Percentiles rank a stretch among this genome's conserved stretches.
Conservation (phyloP, 2,113 vertebrate genomes). For the Dendrocopos noguchii region DNA sequence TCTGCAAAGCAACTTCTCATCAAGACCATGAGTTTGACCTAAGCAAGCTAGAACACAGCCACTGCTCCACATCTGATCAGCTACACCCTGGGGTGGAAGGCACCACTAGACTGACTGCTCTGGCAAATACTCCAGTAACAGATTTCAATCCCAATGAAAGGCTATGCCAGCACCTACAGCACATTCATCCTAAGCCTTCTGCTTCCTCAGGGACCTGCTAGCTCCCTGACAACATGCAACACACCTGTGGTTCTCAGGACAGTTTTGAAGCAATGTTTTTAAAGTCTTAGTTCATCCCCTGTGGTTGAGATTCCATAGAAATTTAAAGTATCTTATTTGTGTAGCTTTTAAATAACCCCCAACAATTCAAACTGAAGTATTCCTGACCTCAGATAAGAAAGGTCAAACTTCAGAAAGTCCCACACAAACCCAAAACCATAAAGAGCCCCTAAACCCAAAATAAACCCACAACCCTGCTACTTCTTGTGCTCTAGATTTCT, state of each 20-base stretch:
- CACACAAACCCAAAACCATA: neutral
- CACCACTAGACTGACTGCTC: neutral
- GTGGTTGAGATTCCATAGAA: neutral
- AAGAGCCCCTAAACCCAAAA: neutral
- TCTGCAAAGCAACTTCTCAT: neutral
- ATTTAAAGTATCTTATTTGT: neutral
- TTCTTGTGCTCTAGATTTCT: neutral
- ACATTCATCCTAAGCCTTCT: neutral
- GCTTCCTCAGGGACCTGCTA: neutral
- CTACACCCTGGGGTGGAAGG: neutral
- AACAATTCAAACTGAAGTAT: neutral
- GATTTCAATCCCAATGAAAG: neutral
- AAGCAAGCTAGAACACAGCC: neutral
- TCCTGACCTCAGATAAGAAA: neutral
- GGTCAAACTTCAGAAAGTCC: neutral
- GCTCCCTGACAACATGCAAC: neutral
- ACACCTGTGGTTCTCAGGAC: neutral
- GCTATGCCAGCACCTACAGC: neutral
- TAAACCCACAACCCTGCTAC: neutral
- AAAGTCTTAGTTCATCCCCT: neutral
- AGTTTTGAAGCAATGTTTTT: neutral
- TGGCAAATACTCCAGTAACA: neutral
- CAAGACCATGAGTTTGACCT: neutral
- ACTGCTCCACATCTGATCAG: fast-evolving
- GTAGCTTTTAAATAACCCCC: neutral